Base-by-base conservation (phyloP, 1,140 invertebrate genomes). In the Tetragonula clypearis region DNA sequence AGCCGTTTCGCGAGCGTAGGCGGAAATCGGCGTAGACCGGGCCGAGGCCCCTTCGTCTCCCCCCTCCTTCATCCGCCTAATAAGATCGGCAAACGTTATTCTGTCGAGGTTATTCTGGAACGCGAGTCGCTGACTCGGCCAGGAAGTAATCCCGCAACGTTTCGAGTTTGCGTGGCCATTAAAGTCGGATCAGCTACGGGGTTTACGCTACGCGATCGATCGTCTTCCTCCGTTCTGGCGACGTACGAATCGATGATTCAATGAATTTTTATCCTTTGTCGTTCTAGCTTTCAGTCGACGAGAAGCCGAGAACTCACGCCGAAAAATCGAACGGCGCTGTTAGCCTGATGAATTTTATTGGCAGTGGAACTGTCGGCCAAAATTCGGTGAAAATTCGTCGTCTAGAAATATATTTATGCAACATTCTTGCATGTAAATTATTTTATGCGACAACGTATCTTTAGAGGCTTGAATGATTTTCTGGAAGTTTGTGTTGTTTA, bases 151-250 rank as follows among this genome's bases (percentile, higher is more conserved):
- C 88, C 79, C 60, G 49, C 78, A 73, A 71, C 74, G 78, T 87
- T 87, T 85, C 82, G 74, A 81, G 86, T 85, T 87, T 75, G 69
- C 82, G 75, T 53, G 75, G 66, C 58, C 82, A 82, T 87, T 87
- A 87, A 85, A 87, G 66, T 85, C 72, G 55, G 71, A 90, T 87
- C 86, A 83, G 69, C 78, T 79, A 72, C 49, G 77, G 35, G 35
- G 35, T 35, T 35, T 35, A 35, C 35, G 35, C 35, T 79, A 72
- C 49, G 77, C 65, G 82, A 89, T 84, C 79, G 69, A 73, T 80
- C 83, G 58, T 55, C 58, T 73, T 56, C 9, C 65, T 12, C 9
- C 21, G 65, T 30, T 15, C 26, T 62, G 19, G 1, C 9, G 26
- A 9, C 17, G 62, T 84, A 80, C 77, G 35, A 35, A 80, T 84